A percentile compares a stretch with the other conserved stretches of the same genome.
Evolutionary conservation across 2,797 vertebrate species (phyloP).

Genomic region (Etheostoma perlongum): DNA sequence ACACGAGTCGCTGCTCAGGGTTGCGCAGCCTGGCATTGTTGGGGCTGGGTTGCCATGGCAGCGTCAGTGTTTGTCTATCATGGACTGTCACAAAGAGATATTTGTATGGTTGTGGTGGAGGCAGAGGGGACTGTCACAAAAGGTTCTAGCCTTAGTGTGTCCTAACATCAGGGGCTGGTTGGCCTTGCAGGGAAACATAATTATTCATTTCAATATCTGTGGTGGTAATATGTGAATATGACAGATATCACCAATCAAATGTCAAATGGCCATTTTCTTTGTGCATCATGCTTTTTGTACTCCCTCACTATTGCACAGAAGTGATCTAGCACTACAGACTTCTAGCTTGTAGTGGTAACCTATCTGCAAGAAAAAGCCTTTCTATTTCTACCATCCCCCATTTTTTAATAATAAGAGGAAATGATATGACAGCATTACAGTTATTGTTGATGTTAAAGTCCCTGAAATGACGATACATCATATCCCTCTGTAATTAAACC

Average conservation of each 20-base stretch:
- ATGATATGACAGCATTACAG: not conserved
- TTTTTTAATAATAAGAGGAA: too few relatives aligned
- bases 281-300: too few relatives aligned
- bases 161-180: not conserved
- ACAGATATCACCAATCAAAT: too few relatives aligned
- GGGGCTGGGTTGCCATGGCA: conserved; percentile 72
- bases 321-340: too few relatives aligned
- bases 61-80: conserved; percentile 68
- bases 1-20: conserved; percentile 61
- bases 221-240: not conserved
- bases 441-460: not conserved
- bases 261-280: too few relatives aligned
- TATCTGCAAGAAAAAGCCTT: too few relatives aligned
- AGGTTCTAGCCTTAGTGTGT: not conserved
- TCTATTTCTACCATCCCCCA: too few relatives aligned
- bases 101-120: conserved; percentile 58
- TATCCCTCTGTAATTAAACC: not conserved
- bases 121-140: conserved; percentile 14
- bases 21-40: conserved; percentile 66
- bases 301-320: too few relatives aligned
- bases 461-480: not conserved
- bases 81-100: conserved; percentile 63
- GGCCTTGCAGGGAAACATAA: not conserved
- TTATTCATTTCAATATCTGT: not conserved
- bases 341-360: too few relatives aligned